Evolutionary conservation across 2,113 vertebrate genomes (phyloP).

Genomic region (Thalassarche chlororhynchos): DNA sequence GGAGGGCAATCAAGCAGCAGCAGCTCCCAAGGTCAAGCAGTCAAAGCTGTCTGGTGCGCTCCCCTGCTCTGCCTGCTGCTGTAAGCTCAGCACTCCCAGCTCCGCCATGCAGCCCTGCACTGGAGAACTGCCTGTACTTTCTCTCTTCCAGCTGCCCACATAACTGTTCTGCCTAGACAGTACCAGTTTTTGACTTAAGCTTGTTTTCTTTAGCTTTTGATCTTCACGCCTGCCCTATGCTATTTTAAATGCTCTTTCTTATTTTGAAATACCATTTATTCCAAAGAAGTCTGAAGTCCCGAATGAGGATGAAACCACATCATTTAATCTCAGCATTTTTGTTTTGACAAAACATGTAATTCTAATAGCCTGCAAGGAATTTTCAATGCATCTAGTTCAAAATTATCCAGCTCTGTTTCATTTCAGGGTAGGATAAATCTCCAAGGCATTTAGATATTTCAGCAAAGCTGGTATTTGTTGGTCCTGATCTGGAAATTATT

Average conservation of each 20-base stretch:
- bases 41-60: background rate
- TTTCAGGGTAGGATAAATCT: background rate
- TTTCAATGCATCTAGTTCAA: background rate
- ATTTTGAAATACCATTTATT: background rate
- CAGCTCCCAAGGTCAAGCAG: background rate
- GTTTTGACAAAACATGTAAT: background rate
- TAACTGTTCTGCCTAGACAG: background rate
- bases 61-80: background rate
- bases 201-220: background rate
- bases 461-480: background rate
- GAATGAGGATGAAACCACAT: background rate
- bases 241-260: background rate
- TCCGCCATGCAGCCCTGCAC: background rate
- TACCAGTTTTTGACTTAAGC: background rate
- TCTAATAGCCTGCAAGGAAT: background rate
- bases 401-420: background rate
- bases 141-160: background rate
- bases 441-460: background rate
- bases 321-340: background rate
- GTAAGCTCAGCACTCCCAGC: background rate
- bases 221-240: background rate
- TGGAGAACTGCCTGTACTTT: background rate
- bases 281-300: background rate
- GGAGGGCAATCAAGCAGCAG: background rate
- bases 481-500: background rate